These are phyloP conservation scores for Orthonyx spaldingii DNA, from an alignment of 2,113 vertebrate species.

Conservation along the genomic window DNA sequence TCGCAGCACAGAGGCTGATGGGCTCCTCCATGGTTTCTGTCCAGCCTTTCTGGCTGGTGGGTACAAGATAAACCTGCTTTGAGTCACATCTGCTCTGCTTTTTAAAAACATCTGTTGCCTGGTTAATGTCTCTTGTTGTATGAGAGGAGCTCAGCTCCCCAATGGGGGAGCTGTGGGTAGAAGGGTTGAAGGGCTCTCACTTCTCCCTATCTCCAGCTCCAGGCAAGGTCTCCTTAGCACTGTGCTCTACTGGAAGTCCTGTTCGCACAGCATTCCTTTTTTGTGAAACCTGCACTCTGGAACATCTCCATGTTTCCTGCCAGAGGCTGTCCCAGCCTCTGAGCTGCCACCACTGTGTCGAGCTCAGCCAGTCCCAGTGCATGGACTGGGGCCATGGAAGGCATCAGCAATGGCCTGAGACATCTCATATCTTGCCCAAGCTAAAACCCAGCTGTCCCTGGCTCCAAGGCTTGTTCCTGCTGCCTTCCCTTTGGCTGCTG, in stretches of 20 bases:
- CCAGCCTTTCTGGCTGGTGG: background rate
- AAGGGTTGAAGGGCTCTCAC: background rate
- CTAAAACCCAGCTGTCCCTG: background rate
- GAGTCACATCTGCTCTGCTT: background rate
- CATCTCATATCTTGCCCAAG: background rate
- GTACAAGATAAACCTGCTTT: background rate
- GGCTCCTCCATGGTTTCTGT: background rate
- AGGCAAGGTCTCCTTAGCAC: background rate
- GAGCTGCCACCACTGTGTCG: background rate
- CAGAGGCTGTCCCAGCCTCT: background rate
- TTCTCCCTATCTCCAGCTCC: background rate
- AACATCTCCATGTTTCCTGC: background rate
- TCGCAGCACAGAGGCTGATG: background rate
- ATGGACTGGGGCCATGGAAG: background rate
- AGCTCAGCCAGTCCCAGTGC: background rate
- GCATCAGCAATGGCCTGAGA: background rate
- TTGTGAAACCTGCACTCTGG: background rate
- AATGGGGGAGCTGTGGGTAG: background rate
- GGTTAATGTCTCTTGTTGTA: fast-evolving
- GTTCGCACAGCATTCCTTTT: background rate
- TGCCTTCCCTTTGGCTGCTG: background rate
- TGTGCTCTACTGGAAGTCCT: background rate
- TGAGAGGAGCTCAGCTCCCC: background rate
- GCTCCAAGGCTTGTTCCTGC: background rate
- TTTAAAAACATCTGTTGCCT: background rate